Percentiles rank a stretch among this genome's conserved stretches.
Evolutionary conservation across 2,113 vertebrate species (phyloP).

Genomic region (Scomber colias): DNA sequence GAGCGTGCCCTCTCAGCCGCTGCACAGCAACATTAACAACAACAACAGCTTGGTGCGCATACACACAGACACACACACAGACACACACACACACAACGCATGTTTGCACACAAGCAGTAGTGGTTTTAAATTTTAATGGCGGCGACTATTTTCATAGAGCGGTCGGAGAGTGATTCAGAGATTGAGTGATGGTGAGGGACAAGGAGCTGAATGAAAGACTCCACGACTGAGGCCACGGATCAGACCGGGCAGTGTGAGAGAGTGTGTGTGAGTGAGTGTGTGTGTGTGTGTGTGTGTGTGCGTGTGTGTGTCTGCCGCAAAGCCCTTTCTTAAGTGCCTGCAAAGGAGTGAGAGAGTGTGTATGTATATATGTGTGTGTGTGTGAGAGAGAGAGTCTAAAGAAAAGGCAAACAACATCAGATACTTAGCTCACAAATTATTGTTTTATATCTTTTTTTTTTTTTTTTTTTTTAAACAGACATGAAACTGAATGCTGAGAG

Average conservation of each 20-base stretch:
- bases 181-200: conserved; percentile 53
- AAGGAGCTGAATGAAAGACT: conserved; percentile 59
- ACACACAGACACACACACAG: background rate
- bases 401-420: conserved; percentile 45
- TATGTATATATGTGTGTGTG: background rate
- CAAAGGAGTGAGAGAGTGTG: background rate
- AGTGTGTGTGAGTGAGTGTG: background rate
- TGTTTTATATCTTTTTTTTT: background rate
- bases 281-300: conserved; percentile 19
- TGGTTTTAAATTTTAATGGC: conserved; percentile 71
- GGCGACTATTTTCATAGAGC: conserved; percentile 61
- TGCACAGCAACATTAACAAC: conserved; percentile 53
- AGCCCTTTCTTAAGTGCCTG: conserved; percentile 40
- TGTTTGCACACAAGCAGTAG: conserved; percentile 65
- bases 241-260: background rate
- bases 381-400: conserved; percentile 5
- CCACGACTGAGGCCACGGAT: conserved; percentile 56
- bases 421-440: conserved; percentile 16
- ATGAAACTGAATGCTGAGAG: conserved; percentile 24
- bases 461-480: background rate
- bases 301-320: background rate
- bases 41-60: conserved; percentile 38
- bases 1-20: conserved; percentile 53
- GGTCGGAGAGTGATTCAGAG: conserved; percentile 55
- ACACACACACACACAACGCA: conserved; percentile 20